A percentile compares a stretch with the other conserved stretches of the same genome.
Conservation (phyloP, 2,888 invertebrate species). For the Caenorhabditis sp. region DNA sequence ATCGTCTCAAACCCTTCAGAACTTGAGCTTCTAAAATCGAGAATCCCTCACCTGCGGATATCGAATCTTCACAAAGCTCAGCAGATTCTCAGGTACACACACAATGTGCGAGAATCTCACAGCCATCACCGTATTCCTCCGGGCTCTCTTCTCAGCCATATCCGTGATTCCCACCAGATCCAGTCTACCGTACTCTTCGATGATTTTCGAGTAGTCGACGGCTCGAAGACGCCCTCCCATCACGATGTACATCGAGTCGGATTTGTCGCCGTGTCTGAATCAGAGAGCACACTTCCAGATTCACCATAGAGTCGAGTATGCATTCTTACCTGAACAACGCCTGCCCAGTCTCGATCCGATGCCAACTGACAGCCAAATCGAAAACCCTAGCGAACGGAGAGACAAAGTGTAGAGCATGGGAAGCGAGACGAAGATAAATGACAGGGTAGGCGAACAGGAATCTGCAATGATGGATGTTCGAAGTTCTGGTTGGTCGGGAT, state of each 20-base stretch:
- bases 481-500: no score
- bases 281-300: not conserved
- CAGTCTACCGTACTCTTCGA: constrained; percentile 65
- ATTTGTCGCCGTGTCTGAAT: constrained; percentile 51
- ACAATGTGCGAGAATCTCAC: constrained; percentile 91
- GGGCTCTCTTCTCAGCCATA: constrained; percentile 76
- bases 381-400: constrained; percentile 64
- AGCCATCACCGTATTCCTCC: constrained; percentile 96
- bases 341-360: constrained; percentile 63
- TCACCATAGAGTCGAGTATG: no score
- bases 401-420: constrained; percentile 55
- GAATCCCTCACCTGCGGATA: constrained; percentile 85
- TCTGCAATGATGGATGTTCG: no score
- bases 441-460: constrained; percentile 42
- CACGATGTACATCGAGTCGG: constrained; percentile 64
- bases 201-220: constrained; percentile 52
- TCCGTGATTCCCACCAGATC: constrained; percentile 66
- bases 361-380: constrained; percentile 60
- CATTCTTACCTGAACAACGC: constrained; percentile 62
- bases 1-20: no score
- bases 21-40: not conserved
- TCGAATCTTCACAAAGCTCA: constrained; percentile 95
- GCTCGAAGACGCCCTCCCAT: constrained; percentile 64
- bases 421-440: constrained; percentile 59
- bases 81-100: constrained; percentile 92